Evolutionary conservation across 1,140 invertebrate genomes (phyloP).

Genomic region (Chironomus tepperi): DNA sequence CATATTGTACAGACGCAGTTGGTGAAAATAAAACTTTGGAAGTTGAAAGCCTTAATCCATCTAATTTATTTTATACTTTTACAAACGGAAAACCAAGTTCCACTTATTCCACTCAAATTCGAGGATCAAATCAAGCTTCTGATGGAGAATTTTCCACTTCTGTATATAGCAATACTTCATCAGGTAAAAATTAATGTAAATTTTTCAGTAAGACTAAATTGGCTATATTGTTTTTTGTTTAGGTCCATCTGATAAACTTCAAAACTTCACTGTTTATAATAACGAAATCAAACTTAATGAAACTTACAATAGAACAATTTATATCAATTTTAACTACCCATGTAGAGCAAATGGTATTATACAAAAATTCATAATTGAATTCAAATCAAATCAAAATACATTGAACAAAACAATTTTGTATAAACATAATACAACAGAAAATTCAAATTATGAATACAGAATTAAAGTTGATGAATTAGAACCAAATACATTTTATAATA

Average conservation of each 20-base stretch:
- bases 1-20: background rate
- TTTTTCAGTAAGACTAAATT: background rate
- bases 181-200: background rate
- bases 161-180: background rate
- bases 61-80: background rate
- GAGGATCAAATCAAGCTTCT: background rate
- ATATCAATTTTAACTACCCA: background rate
- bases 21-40: background rate
- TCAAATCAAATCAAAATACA: background rate
- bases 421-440: background rate
- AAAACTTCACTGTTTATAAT: background rate
- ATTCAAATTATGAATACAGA: background rate
- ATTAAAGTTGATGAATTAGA: background rate
- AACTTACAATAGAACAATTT: background rate
- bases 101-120: background rate
- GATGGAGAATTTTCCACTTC: background rate
- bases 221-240: background rate
- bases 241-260: background rate
- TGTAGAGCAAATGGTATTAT: background rate
- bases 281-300: background rate
- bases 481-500: background rate
- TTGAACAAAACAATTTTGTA: background rate
- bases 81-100: background rate
- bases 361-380: background rate
- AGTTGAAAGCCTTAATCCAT: too few relatives aligned